Conservation (phyloP, 2,113 vertebrate genomes). For the Rhinoderma darwinii region DNA sequence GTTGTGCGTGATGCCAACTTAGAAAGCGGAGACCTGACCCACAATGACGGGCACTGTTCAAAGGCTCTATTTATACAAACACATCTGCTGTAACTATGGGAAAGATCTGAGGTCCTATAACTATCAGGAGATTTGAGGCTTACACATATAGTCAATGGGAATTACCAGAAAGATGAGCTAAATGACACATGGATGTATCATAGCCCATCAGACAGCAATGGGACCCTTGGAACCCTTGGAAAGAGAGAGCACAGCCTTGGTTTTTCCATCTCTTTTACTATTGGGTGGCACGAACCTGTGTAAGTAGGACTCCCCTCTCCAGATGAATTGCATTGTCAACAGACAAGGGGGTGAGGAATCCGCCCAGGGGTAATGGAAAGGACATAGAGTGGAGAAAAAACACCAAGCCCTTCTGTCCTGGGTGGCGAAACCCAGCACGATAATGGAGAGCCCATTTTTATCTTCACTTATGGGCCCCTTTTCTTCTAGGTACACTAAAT, state of each 20-base stretch:
- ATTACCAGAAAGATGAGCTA: neutral
- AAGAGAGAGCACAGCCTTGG: too few relatives aligned
- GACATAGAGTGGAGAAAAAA: too few relatives aligned
- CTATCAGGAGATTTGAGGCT: neutral
- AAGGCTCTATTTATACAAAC: conserved; percentile 39
- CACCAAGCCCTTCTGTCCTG: too few relatives aligned
- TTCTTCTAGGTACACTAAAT: too few relatives aligned
- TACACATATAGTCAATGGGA: neutral
- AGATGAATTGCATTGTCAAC: too few relatives aligned
- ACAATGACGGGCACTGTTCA: conserved; percentile 54
- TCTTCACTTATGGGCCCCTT: too few relatives aligned
- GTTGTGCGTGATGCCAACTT: conserved; percentile 29
- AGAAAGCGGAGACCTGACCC: conserved; percentile 27
- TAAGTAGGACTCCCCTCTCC: too few relatives aligned
- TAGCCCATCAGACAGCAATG: neutral
- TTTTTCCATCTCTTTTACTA: neutral
- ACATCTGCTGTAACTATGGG: conserved; percentile 30
- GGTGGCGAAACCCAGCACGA: too few relatives aligned
- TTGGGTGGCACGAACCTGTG: neutral
- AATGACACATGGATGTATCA: neutral
- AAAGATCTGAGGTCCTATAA: conserved; percentile 19
- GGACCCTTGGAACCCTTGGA: neutral
- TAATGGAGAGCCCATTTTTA: too few relatives aligned
- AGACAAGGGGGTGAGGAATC: too few relatives aligned
- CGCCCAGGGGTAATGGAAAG: too few relatives aligned